Evolutionary conservation across 2,888 invertebrate species (phyloP).

Genomic region (Nasonovia ribisnigri): DNA sequence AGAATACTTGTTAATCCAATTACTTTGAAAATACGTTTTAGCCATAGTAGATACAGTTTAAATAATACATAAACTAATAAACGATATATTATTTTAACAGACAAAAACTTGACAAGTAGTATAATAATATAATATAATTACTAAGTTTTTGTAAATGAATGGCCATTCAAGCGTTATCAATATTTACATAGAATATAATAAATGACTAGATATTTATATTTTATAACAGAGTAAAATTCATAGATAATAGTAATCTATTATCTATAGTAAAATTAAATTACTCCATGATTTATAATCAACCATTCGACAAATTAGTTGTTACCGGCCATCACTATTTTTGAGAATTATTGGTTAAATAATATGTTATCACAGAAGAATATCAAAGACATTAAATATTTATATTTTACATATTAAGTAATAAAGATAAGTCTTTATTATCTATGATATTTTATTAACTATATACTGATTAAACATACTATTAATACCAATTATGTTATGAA

Average conservation of each 20-base stretch:
- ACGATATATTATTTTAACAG: neutral
- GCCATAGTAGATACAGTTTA: neutral
- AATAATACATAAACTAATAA: neutral
- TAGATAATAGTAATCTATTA: too few relatives aligned
- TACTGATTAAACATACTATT: too few relatives aligned
- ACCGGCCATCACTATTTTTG: too few relatives aligned
- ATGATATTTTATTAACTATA: too few relatives aligned
- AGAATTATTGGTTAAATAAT: neutral
- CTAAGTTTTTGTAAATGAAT: too few relatives aligned
- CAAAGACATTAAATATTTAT: neutral
- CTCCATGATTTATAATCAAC: too few relatives aligned
- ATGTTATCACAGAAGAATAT: neutral
- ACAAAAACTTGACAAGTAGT: neutral
- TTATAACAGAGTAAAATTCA: too few relatives aligned
- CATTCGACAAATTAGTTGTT: too few relatives aligned
- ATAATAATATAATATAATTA: neutral
- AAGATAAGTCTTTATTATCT: too few relatives aligned
- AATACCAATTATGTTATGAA: neutral
- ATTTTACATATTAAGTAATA: neutral
- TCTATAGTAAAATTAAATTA: too few relatives aligned
- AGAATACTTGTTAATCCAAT: neutral
- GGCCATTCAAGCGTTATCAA: neutral
- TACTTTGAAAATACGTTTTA: slow-evolving; percentile 32
- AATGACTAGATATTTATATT: too few relatives aligned
- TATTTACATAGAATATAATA: neutral